A percentile compares a stretch with the other conserved stretches of the same genome.
phyloP scores from a whole-genome alignment of 2,888 invertebrate species.

The Dorcus parallelipipedus region DNA sequence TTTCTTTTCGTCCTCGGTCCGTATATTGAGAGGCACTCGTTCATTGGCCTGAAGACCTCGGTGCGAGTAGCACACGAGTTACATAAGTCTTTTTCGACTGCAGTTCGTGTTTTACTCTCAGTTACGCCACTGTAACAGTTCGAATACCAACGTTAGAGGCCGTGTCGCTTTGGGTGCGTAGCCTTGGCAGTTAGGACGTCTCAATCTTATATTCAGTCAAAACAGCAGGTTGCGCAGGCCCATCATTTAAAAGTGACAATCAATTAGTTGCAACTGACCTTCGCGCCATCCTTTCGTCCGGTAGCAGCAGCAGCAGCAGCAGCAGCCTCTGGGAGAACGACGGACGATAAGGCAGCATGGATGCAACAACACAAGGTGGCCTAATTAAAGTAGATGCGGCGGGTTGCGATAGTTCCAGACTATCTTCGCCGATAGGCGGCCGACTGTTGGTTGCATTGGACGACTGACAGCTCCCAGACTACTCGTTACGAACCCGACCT shows the following conservation, averaged over 20 bases:
- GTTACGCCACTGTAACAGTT: too few relatives aligned
- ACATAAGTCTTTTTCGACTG: too few relatives aligned
- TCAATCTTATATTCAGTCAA: not conserved
- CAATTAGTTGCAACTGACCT: conserved; percentile 1
- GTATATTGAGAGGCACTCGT: too few relatives aligned
- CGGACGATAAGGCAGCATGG: not conserved
- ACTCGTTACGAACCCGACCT: conserved; percentile 37
- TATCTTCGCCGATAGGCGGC: conserved; percentile 15
- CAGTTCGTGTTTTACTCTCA: too few relatives aligned
- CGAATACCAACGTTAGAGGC: too few relatives aligned
- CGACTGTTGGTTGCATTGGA: conserved; percentile 11
- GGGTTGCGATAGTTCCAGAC: conserved; percentile 19
- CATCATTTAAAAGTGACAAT: conserved; percentile 15
- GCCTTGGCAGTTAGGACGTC: too few relatives aligned
- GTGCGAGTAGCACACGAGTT: too few relatives aligned
- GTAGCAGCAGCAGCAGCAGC: not conserved
- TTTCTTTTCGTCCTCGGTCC: too few relatives aligned
- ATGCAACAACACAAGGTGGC: conserved; percentile 16
- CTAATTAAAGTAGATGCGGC: conserved; percentile 20
- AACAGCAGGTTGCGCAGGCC: not conserved
- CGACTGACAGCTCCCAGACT: conserved; percentile 39
- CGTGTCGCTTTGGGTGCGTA: too few relatives aligned
- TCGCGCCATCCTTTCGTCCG: not conserved
- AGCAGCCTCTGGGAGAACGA: not conserved
- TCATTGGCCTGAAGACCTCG: too few relatives aligned